These are phyloP conservation scores for Chouioia cunea DNA, from an alignment of 2,888 invertebrate genomes.

Conservation along the genomic window DNA sequence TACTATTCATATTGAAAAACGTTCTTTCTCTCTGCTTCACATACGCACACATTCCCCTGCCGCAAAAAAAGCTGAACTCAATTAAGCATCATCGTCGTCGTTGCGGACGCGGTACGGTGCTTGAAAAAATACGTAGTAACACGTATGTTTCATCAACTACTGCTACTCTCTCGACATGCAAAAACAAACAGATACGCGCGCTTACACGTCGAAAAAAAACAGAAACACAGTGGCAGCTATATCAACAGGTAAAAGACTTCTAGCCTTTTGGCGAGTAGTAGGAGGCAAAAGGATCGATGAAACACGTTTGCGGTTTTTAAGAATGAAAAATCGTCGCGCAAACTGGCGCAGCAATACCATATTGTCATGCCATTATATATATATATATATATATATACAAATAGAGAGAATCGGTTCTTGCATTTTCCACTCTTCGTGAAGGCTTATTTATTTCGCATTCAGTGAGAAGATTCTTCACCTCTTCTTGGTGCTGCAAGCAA, in stretches of 20 bases:
- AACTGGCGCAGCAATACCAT: constrained; percentile 10
- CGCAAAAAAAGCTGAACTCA: too few species aligned
- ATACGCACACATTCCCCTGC: too few species aligned
- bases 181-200: too few species aligned
- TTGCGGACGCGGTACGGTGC: too few species aligned
- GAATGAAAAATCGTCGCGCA: constrained; percentile 32
- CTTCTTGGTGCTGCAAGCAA: background rate
- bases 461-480: background rate
- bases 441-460: constrained; percentile 17
- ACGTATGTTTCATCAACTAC: too few species aligned
- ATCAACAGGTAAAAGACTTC: constrained; percentile 34
- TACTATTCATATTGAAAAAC: too few species aligned
- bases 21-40: too few species aligned
- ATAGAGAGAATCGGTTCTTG: background rate
- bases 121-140: too few species aligned
- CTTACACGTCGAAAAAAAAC: background rate
- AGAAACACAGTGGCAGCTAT: background rate
- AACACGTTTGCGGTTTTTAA: constrained; percentile 18
- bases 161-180: too few species aligned
- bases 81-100: too few species aligned
- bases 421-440: background rate
- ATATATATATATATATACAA: background rate
- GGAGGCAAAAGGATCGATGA: constrained; percentile 25
- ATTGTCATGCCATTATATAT: background rate
- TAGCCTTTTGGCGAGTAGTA: background rate